Base-by-base conservation (phyloP, 2,797 vertebrate species). In the Ctenosaura bakeri region DNA sequence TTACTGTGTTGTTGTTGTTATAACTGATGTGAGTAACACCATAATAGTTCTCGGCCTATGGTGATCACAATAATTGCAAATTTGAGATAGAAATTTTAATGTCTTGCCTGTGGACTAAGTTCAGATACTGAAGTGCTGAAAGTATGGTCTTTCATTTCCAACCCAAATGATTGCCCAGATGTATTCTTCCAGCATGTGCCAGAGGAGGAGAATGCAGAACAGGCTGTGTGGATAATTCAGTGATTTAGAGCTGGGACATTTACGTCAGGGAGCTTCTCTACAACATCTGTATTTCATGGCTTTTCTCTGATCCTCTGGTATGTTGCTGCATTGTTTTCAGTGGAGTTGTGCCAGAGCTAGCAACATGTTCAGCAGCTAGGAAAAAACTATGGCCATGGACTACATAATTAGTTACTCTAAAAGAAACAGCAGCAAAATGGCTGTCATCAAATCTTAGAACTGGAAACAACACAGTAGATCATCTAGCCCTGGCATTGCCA, bases 261-360 rank as follows among this genome's bases (percentile, higher is more conserved):
- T 82, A 66, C 78, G 18, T 87, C 54, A 76, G 85, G 32, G 52
- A n/a, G 35, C 13, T n/a, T 87, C 73, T 83, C 42, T 87, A 4
- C n/a, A 87, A 83, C 79, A 90, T 90, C 79, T 90, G 79, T 76
- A 74, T 90, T 87, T 73, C 73, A 87, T 87, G 71, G 56, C n/a
- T 86, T 82, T 86, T 86, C 38, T 32, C 54, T 54, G 42, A 83
- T 76, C 71, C 35, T 77, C 46, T 83, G 79, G 79, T 76, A 59
- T 87, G 42, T 83, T 38, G 46, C 42, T 83, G 22, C 79, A 87
- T 87, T 90, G 79, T 77, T 90, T 90, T 87, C 78, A 77, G 32
- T 83, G 73, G 82, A 85, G 35, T 50, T 85, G 29, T 78, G 82
- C 82, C 83, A 79, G 66, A 62, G 74, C 59, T n/a, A 83, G 85